Conservation (phyloP, 2,797 vertebrate genomes). For the Tympanoctomys barrerae region DNA sequence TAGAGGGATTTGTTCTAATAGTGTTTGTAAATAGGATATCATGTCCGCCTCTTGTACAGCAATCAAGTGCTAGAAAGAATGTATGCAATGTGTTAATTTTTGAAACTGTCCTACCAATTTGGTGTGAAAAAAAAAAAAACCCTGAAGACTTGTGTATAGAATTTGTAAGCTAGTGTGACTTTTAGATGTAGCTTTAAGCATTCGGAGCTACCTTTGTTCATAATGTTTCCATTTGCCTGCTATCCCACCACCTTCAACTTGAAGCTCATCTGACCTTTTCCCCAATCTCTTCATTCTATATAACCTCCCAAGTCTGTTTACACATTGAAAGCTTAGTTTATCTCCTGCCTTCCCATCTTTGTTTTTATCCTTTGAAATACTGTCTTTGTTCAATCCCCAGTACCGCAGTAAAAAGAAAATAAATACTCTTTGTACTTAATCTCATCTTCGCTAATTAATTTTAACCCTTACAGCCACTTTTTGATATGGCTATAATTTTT, state of each 20-base stretch:
- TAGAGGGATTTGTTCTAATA: too few species aligned
- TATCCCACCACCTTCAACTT: not conserved
- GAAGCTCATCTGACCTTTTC: not conserved
- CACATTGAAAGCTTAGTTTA: not conserved
- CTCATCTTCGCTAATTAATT: not conserved
- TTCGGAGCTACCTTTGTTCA: not conserved
- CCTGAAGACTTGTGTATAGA: not conserved
- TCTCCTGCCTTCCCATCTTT: not conserved
- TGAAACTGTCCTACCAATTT: too few species aligned
- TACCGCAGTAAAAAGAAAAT: too few species aligned
- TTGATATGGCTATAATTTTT: not conserved
- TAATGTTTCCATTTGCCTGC: not conserved
- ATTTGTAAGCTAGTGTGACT: not conserved
- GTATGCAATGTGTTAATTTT: too few species aligned
- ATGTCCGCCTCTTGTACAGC: too few species aligned
- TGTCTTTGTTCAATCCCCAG: too few species aligned
- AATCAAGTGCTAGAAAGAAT: too few species aligned
- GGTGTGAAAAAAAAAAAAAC: not conserved
- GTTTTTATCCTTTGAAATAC: not conserved
- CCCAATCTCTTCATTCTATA: not conserved
- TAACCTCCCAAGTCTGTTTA: not conserved
- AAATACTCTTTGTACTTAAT: not conserved
- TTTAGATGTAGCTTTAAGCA: not conserved
- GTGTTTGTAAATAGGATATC: too few species aligned
- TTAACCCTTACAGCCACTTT: not conserved